These are phyloP conservation scores for Coenobita brevimanus DNA, from an alignment of 1,140 invertebrate species.

Conservation along the genomic window DNA sequence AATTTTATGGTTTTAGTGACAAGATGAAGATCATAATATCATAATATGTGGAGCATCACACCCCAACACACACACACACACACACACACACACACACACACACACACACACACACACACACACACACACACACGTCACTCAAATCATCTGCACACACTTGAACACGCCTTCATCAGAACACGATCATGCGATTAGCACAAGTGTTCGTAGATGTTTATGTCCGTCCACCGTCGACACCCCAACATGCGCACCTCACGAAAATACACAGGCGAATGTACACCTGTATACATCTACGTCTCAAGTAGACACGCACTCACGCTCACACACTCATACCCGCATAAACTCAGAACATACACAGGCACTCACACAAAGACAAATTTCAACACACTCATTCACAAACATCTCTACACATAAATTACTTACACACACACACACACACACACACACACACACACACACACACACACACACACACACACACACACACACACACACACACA, in stretches of 20 bases:
- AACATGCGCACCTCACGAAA: neutral
- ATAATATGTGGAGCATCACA: too few relatives aligned
- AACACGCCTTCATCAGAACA: neutral
- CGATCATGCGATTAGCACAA: neutral
- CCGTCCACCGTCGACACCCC: neutral
- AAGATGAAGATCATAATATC: too few relatives aligned
- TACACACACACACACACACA: neutral
- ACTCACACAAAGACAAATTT: neutral
- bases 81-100: too few relatives aligned
- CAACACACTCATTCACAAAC: neutral
- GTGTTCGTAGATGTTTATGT: neutral
- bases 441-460: neutral
- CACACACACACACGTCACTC: neutral
- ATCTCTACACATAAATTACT: neutral
- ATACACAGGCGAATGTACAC: neutral
- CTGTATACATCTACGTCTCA: too few relatives aligned
- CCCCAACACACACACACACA: too few relatives aligned
- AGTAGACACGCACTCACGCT: neutral
- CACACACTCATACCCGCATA: neutral
- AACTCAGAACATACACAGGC: neutral
- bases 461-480: neutral
- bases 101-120: neutral
- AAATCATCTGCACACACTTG: neutral
- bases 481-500: neutral
- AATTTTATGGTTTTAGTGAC: too few relatives aligned